Evolutionary conservation across 1,140 invertebrate species (phyloP).

Genomic region (Acromyrmex charruanus): DNA sequence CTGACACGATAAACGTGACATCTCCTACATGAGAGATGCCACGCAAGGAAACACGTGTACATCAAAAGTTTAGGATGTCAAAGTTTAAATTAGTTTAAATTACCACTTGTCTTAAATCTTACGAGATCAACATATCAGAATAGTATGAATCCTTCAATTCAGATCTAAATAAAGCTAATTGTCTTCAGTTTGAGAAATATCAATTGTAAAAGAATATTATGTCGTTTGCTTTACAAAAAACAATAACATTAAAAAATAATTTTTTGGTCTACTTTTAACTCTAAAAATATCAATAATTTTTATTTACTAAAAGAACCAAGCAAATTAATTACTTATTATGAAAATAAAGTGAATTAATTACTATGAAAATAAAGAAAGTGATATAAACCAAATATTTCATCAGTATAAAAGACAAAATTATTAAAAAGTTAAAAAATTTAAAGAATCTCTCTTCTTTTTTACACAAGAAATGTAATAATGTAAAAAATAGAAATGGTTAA

Average conservation of each 20-base stretch:
- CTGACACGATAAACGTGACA: constrained; percentile 53
- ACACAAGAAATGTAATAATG: too few relatives aligned
- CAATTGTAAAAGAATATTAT: background rate
- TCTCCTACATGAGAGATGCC: constrained; percentile 23
- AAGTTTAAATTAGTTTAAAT: constrained; percentile 51
- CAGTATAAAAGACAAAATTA: too few relatives aligned
- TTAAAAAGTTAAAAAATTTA: too few relatives aligned
- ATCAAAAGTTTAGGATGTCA: constrained; percentile 26
- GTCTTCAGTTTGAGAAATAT: background rate
- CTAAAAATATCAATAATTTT: too few relatives aligned
- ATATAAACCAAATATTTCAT: too few relatives aligned
- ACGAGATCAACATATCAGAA: background rate
- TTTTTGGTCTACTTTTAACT: too few relatives aligned
- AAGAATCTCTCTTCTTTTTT: too few relatives aligned
- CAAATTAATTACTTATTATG: too few relatives aligned
- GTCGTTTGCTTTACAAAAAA: background rate
- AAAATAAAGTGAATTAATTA: too few relatives aligned
- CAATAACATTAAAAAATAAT: background rate
- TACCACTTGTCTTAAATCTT: constrained; percentile 11
- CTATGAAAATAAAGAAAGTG: too few relatives aligned
- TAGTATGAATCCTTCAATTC: background rate
- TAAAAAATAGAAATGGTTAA: too few relatives aligned
- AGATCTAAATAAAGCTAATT: background rate
- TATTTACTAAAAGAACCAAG: too few relatives aligned
- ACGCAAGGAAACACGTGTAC: constrained; percentile 25